Conservation (phyloP, 2,888 invertebrate species). For the Volucella zonaria region DNA sequence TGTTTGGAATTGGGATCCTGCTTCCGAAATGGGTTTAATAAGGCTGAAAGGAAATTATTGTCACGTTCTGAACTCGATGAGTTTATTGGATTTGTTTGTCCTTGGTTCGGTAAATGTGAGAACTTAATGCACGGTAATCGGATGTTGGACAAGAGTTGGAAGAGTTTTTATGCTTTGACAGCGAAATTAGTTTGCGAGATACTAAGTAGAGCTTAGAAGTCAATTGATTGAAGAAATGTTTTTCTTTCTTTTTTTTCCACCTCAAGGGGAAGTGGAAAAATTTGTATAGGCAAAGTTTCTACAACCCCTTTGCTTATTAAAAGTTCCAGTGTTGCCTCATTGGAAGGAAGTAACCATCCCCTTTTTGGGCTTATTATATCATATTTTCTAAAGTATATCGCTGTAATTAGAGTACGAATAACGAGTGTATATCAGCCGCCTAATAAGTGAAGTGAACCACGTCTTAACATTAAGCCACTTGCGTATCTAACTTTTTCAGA, state of each 20-base stretch:
- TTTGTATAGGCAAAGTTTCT: no score
- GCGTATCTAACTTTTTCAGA: no score
- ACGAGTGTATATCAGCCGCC: no score
- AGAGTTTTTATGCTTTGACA: constrained; percentile 41
- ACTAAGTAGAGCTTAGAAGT: constrained; percentile 45
- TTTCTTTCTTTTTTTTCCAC: background rate
- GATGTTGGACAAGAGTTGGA: constrained; percentile 64
- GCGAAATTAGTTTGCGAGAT: constrained; percentile 58
- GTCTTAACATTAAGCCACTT: no score
- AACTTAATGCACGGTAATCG: constrained; percentile 67
- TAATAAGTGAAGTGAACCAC: no score
- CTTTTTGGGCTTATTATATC: no score
- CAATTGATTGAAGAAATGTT: constrained; percentile 46
- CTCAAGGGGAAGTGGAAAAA: no score
- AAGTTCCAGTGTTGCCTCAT: no score
- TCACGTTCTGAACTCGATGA: constrained; percentile 60
- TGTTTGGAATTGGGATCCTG: background rate
- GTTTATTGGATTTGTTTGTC: constrained; percentile 64
- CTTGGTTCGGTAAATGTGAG: constrained; percentile 15
- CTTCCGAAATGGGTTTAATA: constrained; percentile 47
- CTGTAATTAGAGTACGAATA: no score
- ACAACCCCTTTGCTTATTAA: no score
- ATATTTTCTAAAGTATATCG: no score
- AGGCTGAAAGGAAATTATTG: constrained; percentile 68
- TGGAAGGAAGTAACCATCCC: no score